These are phyloP conservation scores for Paramormyrops hopkinsi DNA, from an alignment of 2,797 vertebrate species.

Conservation along the genomic window DNA sequence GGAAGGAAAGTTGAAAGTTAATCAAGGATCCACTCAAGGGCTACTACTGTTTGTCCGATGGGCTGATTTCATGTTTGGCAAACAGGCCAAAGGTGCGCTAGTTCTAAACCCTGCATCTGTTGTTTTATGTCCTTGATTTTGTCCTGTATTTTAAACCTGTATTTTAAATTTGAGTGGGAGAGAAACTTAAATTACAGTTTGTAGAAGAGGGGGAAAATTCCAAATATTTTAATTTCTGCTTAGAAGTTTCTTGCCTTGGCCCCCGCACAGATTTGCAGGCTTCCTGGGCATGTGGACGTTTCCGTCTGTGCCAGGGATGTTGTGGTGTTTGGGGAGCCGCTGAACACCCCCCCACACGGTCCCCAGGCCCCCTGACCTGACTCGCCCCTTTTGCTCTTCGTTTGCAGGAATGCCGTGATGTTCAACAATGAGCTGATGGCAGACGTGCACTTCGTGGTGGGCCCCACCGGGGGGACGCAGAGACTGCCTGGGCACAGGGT, in stretches of 20 bases:
- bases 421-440: conserved; percentile 99
- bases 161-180: not conserved
- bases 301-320: not conserved
- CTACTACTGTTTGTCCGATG: not conserved
- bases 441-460: conserved; percentile 95
- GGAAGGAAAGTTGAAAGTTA: not conserved
- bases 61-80: not conserved
- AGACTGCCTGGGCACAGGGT: conserved; percentile 96
- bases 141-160: not conserved
- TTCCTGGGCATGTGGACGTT: not conserved
- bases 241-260: not conserved
- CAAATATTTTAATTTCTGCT: not conserved
- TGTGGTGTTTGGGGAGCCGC: not conserved
- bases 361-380: not conserved
- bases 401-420: conserved; percentile 93
- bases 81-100: not conserved
- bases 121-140: not conserved
- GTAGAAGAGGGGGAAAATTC: not conserved
- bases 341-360: not conserved
- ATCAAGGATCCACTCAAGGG: not conserved
- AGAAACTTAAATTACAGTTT: not conserved
- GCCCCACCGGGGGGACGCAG: conserved; percentile 85
- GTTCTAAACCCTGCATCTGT: not conserved
- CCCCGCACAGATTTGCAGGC: not conserved
- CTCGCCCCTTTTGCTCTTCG: not conserved